These are phyloP conservation scores for Alouatta palliata DNA, from an alignment of 2,113 vertebrate genomes.

Conservation along the genomic window DNA sequence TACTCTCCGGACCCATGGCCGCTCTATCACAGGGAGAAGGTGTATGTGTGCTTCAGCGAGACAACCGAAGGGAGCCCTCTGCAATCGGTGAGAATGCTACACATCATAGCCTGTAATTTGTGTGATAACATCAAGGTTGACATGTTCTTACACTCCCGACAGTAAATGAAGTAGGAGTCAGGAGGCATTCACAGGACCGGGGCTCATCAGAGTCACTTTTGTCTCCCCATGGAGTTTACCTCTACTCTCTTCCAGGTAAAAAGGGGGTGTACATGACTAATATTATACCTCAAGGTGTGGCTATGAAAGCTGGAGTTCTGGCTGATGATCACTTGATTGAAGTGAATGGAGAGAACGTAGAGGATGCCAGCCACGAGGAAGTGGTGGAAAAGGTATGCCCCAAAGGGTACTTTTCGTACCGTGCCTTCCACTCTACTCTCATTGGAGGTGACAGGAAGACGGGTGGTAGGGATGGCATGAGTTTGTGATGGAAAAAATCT, in stretches of 20 bases:
- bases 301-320: slow-evolving; percentile 90
- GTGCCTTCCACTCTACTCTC: background rate
- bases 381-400: slow-evolving; percentile 87
- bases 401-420: background rate
- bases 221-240: background rate
- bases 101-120: background rate
- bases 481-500: background rate
- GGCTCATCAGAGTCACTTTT: background rate
- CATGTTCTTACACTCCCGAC: background rate
- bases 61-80: background rate
- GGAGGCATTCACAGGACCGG: too few species aligned
- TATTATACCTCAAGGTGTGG: slow-evolving; percentile 84
- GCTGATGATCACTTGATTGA: slow-evolving; percentile 90
- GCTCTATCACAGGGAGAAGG: background rate
- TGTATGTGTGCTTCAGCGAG: background rate
- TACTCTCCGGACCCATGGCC: background rate
- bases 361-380: slow-evolving; percentile 86
- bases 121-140: background rate
- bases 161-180: background rate
- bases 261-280: slow-evolving; percentile 89
- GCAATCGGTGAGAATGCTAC: background rate
- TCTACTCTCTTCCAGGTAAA: slow-evolving; percentile 82
- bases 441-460: background rate
- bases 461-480: background rate
- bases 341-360: slow-evolving; percentile 92